A percentile compares a stretch with the other conserved stretches of the same genome.
Conservation (phyloP, 2,113 vertebrate species). For the Bothrops jararaca region DNA sequence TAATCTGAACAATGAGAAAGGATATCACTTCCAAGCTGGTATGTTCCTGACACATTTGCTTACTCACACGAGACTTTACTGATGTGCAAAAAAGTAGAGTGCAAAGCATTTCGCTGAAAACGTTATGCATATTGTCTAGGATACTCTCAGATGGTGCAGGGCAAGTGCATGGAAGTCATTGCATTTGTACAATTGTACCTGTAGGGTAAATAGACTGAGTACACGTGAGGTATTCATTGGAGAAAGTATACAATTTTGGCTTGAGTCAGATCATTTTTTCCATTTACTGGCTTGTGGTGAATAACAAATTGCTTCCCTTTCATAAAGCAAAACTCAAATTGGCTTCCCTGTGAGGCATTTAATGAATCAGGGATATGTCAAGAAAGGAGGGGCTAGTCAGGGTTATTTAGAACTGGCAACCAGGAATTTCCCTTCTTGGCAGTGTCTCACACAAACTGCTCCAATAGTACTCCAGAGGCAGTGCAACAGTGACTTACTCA, state of each 20-base stretch:
- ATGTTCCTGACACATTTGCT: background rate
- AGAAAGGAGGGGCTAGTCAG: background rate
- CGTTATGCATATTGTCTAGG: background rate
- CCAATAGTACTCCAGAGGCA: background rate
- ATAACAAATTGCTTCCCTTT: background rate
- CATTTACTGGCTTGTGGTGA: background rate
- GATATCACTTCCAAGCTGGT: background rate
- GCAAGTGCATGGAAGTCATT: background rate
- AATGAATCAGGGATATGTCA: background rate
- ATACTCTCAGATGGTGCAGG: background rate
- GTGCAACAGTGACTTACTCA: background rate
- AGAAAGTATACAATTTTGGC: background rate
- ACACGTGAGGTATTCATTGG: background rate
- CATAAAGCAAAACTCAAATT: background rate
- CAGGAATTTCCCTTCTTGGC: background rate
- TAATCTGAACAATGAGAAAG: background rate
- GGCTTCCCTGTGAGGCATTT: background rate
- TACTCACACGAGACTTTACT: background rate
- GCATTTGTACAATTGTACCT: background rate
- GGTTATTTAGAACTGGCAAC: background rate
- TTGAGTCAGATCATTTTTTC: background rate
- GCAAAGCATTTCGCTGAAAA: background rate
- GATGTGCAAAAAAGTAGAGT: background rate
- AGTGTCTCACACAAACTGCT: background rate
- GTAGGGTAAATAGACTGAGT: background rate